Conservation (phyloP, 2,797 vertebrate species). For the Notoglanidium macrostoma region DNA sequence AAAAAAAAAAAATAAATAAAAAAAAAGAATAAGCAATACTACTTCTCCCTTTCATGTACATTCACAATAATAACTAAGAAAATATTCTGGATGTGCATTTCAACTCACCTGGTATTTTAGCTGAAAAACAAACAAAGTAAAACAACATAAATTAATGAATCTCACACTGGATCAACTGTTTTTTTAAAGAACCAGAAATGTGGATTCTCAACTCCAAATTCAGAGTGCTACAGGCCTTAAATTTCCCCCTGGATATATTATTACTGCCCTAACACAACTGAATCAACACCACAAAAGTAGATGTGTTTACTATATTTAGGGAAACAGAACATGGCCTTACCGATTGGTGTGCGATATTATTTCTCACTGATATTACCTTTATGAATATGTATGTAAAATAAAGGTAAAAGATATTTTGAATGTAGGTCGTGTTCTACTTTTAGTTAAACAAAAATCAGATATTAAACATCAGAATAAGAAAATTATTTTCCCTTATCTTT, state of each 20-base stretch:
- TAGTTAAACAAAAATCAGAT: background rate
- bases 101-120: slow-evolving; percentile 26
- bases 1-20: background rate
- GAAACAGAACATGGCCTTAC: background rate
- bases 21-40: background rate
- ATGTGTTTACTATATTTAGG: background rate
- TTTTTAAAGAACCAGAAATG: background rate
- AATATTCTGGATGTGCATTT: background rate
- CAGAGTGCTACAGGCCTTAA: background rate
- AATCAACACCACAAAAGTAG: background rate
- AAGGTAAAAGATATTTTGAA: background rate
- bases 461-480: no score
- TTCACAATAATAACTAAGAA: background rate
- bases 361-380: background rate
- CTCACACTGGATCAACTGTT: background rate
- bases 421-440: background rate
- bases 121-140: slow-evolving; percentile 16
- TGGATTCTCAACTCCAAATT: background rate
- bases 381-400: background rate
- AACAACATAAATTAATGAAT: background rate
- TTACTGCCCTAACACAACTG: background rate
- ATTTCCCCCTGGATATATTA: background rate
- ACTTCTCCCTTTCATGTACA: background rate
- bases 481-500: background rate
- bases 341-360: background rate